A percentile compares a stretch with the other conserved stretches of the same genome.
Conservation (phyloP, 1,140 invertebrate species). For the Drosophila elegans region DNA sequence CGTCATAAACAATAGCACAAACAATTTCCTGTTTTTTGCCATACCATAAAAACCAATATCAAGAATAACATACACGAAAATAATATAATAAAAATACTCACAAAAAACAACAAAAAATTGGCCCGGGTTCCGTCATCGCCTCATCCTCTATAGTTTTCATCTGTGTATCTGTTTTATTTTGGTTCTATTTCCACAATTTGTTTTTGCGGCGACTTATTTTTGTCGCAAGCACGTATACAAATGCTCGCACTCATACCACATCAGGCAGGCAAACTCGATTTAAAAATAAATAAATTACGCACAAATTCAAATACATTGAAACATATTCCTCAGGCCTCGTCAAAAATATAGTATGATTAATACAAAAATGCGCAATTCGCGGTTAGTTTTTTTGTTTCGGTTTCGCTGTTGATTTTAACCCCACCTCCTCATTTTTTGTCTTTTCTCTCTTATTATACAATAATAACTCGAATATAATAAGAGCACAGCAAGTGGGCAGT, state of each 20-base stretch:
- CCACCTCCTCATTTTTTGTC: conserved; percentile 40
- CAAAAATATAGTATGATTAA: conserved; percentile 79
- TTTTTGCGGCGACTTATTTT: conserved; percentile 75
- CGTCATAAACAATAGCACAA: conserved; percentile 81
- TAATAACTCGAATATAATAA: conserved; percentile 55
- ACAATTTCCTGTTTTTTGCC: conserved; percentile 75
- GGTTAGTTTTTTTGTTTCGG: conserved; percentile 17
- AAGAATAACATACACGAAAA: conserved; percentile 37
- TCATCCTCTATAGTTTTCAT: conserved; percentile 32
- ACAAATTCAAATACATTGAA: conserved; percentile 64
- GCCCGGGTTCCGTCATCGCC: conserved; percentile 32
- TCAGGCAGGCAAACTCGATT: conserved; percentile 61
- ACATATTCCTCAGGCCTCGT: conserved; percentile 64
- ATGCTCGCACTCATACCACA: conserved; percentile 27
- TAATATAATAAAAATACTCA: conserved; percentile 31
- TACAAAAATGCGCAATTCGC: conserved; percentile 58
- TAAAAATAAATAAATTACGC: conserved; percentile 84
- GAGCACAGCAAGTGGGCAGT: conserved; percentile 63
- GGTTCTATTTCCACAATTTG: conserved; percentile 69
- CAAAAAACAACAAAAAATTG: conserved; percentile 33
- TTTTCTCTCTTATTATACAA: conserved; percentile 53
- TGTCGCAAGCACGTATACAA: conserved; percentile 50
- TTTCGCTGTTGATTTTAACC: conserved; percentile 14
- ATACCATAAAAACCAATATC: conserved; percentile 26
- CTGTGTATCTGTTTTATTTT: conserved; percentile 35